Percentiles rank a stretch among this genome's conserved stretches.
These are phyloP conservation scores for Archips crataeganus DNA, from an alignment of 2,888 invertebrate genomes.

Conservation along the genomic window DNA sequence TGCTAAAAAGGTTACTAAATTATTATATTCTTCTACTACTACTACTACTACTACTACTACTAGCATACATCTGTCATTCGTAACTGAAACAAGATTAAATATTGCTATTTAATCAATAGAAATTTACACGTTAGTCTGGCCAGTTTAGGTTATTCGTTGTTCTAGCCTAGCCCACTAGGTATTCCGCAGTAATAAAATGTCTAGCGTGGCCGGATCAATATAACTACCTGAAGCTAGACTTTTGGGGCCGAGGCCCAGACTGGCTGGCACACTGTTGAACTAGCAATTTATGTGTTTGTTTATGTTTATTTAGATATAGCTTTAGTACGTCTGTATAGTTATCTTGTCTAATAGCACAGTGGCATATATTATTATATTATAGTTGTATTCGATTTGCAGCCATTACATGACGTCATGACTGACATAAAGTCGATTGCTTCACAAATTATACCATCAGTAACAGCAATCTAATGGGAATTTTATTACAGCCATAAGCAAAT, in stretches of 20 bases:
- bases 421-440: conserved; percentile 12
- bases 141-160: conserved; percentile 46
- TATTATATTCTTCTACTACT: too few species aligned
- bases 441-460: conserved; percentile 6
- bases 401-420: conserved; percentile 9
- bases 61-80: not conserved
- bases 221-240: conserved; percentile 56
- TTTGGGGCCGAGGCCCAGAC: conserved; percentile 60
- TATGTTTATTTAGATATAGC: not conserved
- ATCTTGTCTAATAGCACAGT: not conserved
- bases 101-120: not conserved
- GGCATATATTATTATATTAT: not conserved
- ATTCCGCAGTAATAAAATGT: conserved; percentile 50
- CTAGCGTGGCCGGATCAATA: conserved; percentile 62
- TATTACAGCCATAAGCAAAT: conserved; percentile 11
- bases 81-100: not conserved
- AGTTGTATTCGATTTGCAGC: not conserved
- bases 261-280: conserved; percentile 48
- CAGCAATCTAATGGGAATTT: conserved; percentile 22
- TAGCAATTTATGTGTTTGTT: not conserved
- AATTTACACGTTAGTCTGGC: not conserved
- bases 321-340: too few species aligned
- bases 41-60: too few species aligned
- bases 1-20: too few species aligned
- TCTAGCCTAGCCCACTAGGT: conserved; percentile 38